These are phyloP conservation scores for Archilochus colubris DNA, from an alignment of 2,113 vertebrate genomes.

Conservation along the genomic window DNA sequence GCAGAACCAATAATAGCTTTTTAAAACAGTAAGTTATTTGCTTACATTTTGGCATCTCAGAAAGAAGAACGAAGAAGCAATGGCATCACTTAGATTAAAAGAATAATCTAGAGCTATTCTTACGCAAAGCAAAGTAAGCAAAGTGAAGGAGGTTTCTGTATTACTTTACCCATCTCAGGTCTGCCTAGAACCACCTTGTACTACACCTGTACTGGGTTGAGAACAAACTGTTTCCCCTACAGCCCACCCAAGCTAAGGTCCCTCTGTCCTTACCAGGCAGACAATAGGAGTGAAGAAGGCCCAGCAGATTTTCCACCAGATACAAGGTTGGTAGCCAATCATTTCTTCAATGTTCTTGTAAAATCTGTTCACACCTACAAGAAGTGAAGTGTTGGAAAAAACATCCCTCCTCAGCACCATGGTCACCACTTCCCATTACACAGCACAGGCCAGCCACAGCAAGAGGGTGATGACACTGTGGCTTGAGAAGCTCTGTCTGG, in stretches of 20 bases:
- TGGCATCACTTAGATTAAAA: neutral
- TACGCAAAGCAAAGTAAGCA: neutral
- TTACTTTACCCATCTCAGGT: neutral
- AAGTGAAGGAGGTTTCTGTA: neutral
- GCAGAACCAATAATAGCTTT: neutral
- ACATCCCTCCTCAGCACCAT: neutral
- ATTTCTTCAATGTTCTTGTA: conserved; percentile 90
- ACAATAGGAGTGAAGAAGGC: conserved; percentile 86
- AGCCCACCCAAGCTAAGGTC: neutral
- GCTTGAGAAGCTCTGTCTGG: neutral
- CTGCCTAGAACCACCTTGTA: neutral
- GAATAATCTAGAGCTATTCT: neutral
- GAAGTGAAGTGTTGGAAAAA: neutral
- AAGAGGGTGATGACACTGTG: neutral
- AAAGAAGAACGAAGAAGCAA: neutral
- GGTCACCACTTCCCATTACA: neutral
- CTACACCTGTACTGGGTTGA: neutral
- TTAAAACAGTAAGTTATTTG: neutral
- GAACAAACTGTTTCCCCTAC: neutral
- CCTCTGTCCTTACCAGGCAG: conserved; percentile 80
- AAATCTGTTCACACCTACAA: conserved; percentile 87
- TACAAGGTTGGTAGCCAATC: conserved; percentile 89
- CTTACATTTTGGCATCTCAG: neutral
- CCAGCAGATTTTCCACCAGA: conserved; percentile 93
- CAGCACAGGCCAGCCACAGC: neutral